Evolutionary conservation across 2,113 vertebrate species (phyloP).

Genomic region (Daphoenositta chrysoptera): DNA sequence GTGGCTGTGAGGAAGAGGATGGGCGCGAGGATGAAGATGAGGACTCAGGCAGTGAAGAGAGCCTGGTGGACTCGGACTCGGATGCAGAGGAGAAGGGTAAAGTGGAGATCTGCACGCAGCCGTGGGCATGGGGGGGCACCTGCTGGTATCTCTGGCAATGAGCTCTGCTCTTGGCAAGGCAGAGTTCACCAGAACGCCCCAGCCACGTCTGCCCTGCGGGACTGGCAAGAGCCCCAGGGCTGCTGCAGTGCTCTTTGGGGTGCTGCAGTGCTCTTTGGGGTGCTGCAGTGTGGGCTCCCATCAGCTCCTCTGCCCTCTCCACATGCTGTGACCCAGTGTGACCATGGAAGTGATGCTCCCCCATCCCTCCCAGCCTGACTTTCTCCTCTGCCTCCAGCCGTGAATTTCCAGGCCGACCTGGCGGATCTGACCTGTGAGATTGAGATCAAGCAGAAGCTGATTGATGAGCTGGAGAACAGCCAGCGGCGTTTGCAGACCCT

Average conservation of each 20-base stretch:
- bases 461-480: conserved; percentile 97
- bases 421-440: conserved; percentile 96
- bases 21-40: conserved; percentile 88
- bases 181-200: background rate
- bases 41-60: conserved; percentile 91
- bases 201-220: rapidly evolving
- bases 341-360: background rate
- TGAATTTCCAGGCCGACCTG: conserved; percentile 89
- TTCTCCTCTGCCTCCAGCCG: conserved; percentile 59
- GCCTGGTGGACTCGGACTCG: conserved; percentile 90
- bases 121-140: too few relatives aligned
- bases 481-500: conserved; percentile 90
- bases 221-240: background rate
- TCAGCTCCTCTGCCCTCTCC: background rate
- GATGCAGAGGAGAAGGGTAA: conserved; percentile 93
- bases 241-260: background rate
- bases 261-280: background rate
- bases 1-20: conserved; percentile 90
- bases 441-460: conserved; percentile 98
- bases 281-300: background rate
- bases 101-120: background rate
- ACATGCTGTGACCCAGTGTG: background rate
- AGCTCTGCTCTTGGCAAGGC: background rate
- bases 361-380: background rate
- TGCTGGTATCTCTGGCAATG: background rate